Conservation (phyloP, 2,113 vertebrate genomes). For the Paralichthys olivaceus region DNA sequence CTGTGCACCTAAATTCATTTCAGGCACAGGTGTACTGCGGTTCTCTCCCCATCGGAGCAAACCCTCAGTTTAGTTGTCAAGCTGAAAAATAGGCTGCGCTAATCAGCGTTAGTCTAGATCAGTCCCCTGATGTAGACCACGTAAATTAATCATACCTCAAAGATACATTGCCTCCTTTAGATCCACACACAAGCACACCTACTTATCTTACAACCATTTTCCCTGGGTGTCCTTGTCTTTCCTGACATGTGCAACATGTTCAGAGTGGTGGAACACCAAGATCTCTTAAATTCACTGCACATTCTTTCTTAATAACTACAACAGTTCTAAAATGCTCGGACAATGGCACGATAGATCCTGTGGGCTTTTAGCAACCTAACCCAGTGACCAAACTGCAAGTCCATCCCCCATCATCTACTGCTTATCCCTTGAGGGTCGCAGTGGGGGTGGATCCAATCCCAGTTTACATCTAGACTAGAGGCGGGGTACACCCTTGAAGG, state of each 20-base stretch:
- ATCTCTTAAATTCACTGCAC: slow-evolving; percentile 10
- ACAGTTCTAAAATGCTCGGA: not conserved
- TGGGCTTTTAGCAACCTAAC: not conserved
- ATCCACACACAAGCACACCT: slow-evolving; percentile 41
- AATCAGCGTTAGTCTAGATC: no score
- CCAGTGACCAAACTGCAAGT: not conserved
- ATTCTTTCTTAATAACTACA: slow-evolving; percentile 21
- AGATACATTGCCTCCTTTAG: slow-evolving; percentile 52
- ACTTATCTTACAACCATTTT: slow-evolving; percentile 23
- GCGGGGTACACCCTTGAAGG: no score
- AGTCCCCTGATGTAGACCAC: slow-evolving; percentile 44
- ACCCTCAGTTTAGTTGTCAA: slow-evolving; percentile 62
- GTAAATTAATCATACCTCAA: slow-evolving; percentile 66
- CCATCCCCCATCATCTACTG: no score
- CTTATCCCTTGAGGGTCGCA: no score
- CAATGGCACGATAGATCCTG: not conserved
- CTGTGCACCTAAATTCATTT: slow-evolving; percentile 11
- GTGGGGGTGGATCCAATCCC: no score
- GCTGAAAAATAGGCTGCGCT: slow-evolving; percentile 63
- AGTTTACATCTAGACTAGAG: no score
- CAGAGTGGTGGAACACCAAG: not conserved
- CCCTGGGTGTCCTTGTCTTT: slow-evolving; percentile 20
- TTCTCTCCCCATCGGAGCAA: slow-evolving; percentile 10
- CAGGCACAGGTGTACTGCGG: not conserved
- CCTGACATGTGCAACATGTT: slow-evolving; percentile 6